These are phyloP conservation scores for Agrilus cyanescens DNA, from an alignment of 2,888 invertebrate genomes.

Conservation along the genomic window DNA sequence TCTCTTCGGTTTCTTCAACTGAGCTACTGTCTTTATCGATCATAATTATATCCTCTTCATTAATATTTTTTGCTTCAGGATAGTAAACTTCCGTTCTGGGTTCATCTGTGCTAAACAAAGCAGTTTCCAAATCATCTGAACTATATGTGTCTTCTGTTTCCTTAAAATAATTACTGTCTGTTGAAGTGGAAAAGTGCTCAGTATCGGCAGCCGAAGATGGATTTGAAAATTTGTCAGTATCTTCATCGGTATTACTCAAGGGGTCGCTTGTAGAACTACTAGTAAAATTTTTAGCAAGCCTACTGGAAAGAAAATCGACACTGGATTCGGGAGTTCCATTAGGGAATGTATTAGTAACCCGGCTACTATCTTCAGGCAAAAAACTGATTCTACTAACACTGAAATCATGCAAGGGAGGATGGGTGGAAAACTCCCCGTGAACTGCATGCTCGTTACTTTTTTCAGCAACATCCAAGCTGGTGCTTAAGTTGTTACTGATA, in stretches of 20 bases:
- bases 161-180: no score
- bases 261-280: no score
- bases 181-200: no score
- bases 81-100: no score
- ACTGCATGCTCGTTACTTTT: conserved; percentile 25
- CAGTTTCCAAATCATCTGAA: neutral
- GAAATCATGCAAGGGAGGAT: conserved; percentile 29
- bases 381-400: conserved; percentile 19
- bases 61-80: neutral
- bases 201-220: no score
- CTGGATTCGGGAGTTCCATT: no score
- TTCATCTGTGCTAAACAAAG: no score
- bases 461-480: conserved; percentile 24
- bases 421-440: conserved; percentile 17
- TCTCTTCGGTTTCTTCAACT: conserved; percentile 6
- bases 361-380: conserved; percentile 19
- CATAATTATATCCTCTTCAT: conserved; percentile 9
- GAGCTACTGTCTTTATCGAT: conserved; percentile 9
- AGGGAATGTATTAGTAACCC: conserved; percentile 17
- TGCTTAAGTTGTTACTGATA: conserved; percentile 16
- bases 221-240: neutral
- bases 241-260: neutral
- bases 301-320: no score
- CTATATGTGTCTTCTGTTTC: no score
- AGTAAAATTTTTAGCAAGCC: neutral